Evolutionary conservation across 2,888 invertebrate species (phyloP), one percentile per base, ranked within the genome.

Genomic region (Agrochola lota): DNA sequence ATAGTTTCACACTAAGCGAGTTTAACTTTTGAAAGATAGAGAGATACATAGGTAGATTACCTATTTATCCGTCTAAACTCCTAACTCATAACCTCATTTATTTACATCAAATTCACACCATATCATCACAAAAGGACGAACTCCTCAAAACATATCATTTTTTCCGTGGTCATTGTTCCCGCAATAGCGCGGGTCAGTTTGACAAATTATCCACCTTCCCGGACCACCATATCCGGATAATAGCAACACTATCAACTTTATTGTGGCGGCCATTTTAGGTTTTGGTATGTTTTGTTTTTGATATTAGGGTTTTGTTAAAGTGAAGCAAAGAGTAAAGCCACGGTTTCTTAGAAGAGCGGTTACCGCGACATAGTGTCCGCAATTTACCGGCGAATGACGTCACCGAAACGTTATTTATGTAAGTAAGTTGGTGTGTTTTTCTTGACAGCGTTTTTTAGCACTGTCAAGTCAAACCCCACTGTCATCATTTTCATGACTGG

Each of bases 201-300:
- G 87, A 85, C 74, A 83, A 79, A 85, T 86, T 63, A 80, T 74
- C 74, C 67, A 30, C 85, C 77, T 83, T 86, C 77, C 63, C 64
- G 12, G 26, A 17, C 35, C 60, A 49, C 57, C 55, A 12, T 69
- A 64, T 69, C 70, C 67, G 69, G 73, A 46, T 77, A 77, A 82
- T 78, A 35, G 70, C 63, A 20, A 35, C 69, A 83, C 76, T 86
- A 85, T 86, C 67, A 85, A 77, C 82, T 78, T 70, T 74, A 70
- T 77, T 70, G 63, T 82, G 46, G 49, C 30, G 3, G 60, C 69
- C 64, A 72, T 81, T 79, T 67, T 67, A 40, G 67, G 64, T 81
- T 80, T 70, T n/a, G 59, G 52, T 52, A 59, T 85, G 59, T 75
- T 57, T 71, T 71, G 57, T 75, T 74, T 81, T 35, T 26, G 4